Evolutionary conservation across 2,888 invertebrate species (phyloP).

Genomic region (Matsumyia berberina): DNA sequence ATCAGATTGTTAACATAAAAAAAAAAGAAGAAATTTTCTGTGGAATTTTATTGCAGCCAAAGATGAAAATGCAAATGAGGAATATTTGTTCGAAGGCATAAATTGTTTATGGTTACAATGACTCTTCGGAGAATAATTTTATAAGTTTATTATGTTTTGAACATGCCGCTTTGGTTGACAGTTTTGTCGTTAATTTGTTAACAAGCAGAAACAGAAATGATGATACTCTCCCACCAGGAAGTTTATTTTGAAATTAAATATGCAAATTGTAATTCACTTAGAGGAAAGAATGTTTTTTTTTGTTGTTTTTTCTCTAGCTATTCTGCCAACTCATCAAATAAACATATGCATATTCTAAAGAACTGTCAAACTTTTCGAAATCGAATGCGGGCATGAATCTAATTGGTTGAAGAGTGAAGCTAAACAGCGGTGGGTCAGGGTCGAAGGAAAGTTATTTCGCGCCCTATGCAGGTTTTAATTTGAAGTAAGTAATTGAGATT

Average conservation of each 20-base stretch:
- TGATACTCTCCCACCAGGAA: slow-evolving; percentile 8
- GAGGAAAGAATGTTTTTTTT: neutral
- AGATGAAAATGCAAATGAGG: slow-evolving; percentile 54
- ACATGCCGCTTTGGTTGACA: neutral
- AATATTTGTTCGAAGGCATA: slow-evolving; percentile 22
- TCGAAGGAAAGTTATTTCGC: no score
- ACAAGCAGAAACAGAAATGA: neutral
- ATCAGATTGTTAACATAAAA: slow-evolving; percentile 40
- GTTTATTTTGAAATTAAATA: slow-evolving; percentile 5
- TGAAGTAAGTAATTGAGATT: no score
- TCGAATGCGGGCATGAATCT: no score
- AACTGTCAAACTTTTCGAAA: no score
- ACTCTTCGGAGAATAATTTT: slow-evolving; percentile 43
- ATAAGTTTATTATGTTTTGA: slow-evolving; percentile 29
- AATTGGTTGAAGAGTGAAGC: no score
- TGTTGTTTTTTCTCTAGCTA: no score
- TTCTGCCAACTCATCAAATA: no score
- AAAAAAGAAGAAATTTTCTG: no score
- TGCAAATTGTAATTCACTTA: neutral
- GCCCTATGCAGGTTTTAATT: no score
- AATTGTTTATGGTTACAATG: slow-evolving; percentile 57
- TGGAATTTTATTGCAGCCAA: slow-evolving; percentile 26
- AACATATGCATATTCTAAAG: no score
- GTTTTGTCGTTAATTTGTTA: slow-evolving; percentile 21
- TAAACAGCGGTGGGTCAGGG: no score